Evolutionary conservation across 2,113 vertebrate species (phyloP).

Genomic region (Oenanthe melanoleuca): DNA sequence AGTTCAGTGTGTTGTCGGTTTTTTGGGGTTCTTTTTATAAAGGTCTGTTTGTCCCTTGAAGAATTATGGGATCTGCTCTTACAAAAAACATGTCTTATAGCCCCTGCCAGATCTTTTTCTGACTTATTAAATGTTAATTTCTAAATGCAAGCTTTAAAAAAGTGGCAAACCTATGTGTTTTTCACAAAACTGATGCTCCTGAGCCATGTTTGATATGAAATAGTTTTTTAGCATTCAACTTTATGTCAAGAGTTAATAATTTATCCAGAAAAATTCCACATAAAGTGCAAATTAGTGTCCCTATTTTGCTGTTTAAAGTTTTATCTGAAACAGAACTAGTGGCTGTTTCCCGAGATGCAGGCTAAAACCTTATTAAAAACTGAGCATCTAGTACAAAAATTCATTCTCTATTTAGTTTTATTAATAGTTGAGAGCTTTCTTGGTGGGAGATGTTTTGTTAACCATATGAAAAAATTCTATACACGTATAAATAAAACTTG

Average conservation of each 20-base stretch:
- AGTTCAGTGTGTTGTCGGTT: not conserved
- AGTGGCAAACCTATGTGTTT: not conserved
- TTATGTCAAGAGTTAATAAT: not conserved
- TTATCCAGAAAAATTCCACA: not conserved
- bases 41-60: not conserved
- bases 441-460: not conserved
- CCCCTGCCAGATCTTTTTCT: not conserved
- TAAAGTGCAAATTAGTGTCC: not conserved
- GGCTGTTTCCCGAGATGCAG: not conserved
- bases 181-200: not conserved
- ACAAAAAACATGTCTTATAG: not conserved
- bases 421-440: not conserved
- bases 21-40: not conserved
- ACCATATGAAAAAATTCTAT: not conserved
- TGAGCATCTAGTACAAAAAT: not conserved
- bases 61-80: not conserved
- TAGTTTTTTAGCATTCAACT: not conserved
- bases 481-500: not conserved
- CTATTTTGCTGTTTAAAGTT: not conserved
- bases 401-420: not conserved
- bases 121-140: not conserved
- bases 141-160: not conserved
- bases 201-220: not conserved
- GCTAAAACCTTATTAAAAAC: not conserved
- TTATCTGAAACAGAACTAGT: not conserved